These are phyloP conservation scores for Clarias fuscus DNA, from an alignment of 2,797 vertebrate species.

Conservation along the genomic window DNA sequence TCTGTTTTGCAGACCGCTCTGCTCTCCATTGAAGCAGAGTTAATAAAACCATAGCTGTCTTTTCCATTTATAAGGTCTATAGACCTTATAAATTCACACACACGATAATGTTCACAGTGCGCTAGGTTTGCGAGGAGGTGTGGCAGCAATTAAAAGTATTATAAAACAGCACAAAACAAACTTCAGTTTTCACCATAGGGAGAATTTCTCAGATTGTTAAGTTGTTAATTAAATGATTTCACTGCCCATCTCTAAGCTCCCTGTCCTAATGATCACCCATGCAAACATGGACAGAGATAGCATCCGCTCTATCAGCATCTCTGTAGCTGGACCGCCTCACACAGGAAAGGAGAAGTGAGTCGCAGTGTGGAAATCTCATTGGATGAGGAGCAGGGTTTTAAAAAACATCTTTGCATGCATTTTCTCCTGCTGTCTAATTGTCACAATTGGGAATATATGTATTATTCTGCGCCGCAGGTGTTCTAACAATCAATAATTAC, in stretches of 20 bases:
- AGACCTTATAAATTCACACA: neutral
- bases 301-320: neutral
- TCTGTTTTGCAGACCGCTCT: neutral
- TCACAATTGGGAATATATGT: too few species aligned
- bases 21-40: neutral
- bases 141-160: neutral
- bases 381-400: neutral
- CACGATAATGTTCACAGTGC: neutral
- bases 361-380: neutral
- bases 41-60: neutral
- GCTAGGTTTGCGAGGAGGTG: neutral
- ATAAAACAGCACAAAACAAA: neutral
- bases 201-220: neutral
- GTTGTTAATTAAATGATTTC: neutral
- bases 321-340: neutral
- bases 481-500: too few species aligned
- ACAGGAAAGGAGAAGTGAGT: neutral
- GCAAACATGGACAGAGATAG: constrained; percentile 47
- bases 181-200: too few species aligned
- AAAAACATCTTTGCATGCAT: neutral
- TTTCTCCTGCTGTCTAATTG: neutral
- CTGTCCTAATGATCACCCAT: constrained; percentile 50
- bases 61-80: neutral
- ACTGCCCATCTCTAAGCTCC: constrained; percentile 30
- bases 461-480: too few species aligned